A percentile compares a stretch with the other conserved stretches of the same genome.
These are phyloP conservation scores for Anguilla japonica DNA, from an alignment of 2,113 vertebrate genomes.

Conservation along the genomic window DNA sequence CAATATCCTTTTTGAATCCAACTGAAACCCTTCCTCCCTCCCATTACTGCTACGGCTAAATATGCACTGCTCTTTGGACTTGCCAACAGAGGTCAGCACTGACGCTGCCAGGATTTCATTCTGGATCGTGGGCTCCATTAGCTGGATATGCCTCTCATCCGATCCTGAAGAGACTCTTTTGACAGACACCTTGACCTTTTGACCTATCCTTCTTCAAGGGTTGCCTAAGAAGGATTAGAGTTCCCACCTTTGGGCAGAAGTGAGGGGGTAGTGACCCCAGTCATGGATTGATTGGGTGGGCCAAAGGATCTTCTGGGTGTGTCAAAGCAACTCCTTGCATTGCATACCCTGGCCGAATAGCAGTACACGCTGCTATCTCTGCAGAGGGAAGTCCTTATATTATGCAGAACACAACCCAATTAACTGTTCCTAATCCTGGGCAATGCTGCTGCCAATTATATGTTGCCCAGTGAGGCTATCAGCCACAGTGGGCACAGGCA, in stretches of 20 bases:
- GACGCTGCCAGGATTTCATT: constrained; percentile 5
- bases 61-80: no score
- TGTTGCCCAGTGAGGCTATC: no score
- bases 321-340: constrained; percentile 43
- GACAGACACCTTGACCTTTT: not conserved
- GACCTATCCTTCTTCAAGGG: constrained; percentile 50
- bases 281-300: constrained; percentile 50
- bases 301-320: not conserved
- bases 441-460: no score
- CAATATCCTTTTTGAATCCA: not conserved
- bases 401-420: no score
- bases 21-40: not conserved
- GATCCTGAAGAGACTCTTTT: not conserved
- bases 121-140: not conserved
- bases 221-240: constrained; percentile 40
- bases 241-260: constrained; percentile 50
- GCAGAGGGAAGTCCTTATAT: no score
- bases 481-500: no score
- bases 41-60: not conserved
- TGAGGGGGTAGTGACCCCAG: constrained; percentile 58
- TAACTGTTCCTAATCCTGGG: no score
- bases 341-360: constrained; percentile 63
- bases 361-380: not conserved
- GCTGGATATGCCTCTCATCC: not conserved
- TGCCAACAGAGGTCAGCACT: not conserved